phyloP scores from a whole-genome alignment of 2,113 vertebrate genomes.

The Thunnus maccoyii region DNA sequence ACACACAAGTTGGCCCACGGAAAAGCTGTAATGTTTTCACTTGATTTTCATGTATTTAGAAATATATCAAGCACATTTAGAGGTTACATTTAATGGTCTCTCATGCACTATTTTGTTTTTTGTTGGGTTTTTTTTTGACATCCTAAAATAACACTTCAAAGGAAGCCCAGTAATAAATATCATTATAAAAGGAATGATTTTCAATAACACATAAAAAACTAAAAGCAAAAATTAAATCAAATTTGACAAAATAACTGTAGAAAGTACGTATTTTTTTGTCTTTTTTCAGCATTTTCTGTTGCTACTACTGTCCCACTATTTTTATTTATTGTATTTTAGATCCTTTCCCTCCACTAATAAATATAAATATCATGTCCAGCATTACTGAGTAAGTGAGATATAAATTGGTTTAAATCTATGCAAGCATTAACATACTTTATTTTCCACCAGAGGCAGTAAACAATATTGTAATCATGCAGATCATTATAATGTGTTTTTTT shows the following conservation, averaged over 20 bases:
- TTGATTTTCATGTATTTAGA: neutral
- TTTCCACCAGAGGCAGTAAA: neutral
- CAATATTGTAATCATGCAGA: neutral
- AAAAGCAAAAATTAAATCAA: neutral
- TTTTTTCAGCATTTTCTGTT: neutral
- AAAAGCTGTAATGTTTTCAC: neutral
- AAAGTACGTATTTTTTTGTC: neutral
- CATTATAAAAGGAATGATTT: neutral
- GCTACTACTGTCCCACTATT: neutral
- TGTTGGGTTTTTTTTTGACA: neutral
- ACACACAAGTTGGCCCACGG: neutral
- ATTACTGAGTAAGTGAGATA: neutral
- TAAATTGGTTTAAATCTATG: neutral
- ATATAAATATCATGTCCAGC: neutral
- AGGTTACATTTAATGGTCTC: neutral
- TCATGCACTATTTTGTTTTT: neutral
- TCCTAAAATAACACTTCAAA: neutral
- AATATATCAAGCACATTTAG: constrained; percentile 1
- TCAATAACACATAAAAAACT: neutral
- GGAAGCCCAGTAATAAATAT: neutral
- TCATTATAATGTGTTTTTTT: neutral
- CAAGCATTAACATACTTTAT: neutral
- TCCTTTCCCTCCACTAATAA: neutral
- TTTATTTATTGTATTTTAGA: neutral
- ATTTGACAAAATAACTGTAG: neutral